Percentiles rank a stretch among this genome's conserved stretches.
These are phyloP conservation scores for Eubucco bourcierii DNA, from an alignment of 2,113 vertebrate genomes.

Conservation along the genomic window DNA sequence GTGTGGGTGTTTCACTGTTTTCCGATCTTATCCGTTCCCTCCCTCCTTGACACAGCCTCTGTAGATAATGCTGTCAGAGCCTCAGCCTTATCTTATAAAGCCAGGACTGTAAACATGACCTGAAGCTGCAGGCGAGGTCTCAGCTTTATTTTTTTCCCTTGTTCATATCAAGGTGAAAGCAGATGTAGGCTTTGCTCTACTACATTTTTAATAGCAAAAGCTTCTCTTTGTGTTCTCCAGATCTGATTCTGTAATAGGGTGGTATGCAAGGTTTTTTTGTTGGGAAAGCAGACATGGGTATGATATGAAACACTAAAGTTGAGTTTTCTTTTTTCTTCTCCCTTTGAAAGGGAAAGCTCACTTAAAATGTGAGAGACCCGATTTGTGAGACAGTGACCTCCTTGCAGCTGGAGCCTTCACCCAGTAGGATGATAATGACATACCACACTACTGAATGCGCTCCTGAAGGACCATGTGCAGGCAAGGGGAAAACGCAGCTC, in stretches of 20 bases:
- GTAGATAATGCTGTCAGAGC: accelerated
- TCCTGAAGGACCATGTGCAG: accelerated
- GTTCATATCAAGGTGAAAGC: accelerated
- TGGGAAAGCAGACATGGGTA: not conserved
- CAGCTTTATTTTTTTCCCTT: not conserved
- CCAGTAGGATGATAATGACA: accelerated
- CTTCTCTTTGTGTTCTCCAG: not conserved
- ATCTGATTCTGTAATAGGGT: not conserved
- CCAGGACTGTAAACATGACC: too few species aligned
- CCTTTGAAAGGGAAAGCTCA: not conserved
- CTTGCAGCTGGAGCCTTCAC: not conserved
- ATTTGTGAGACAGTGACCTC: accelerated
- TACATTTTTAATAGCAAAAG: too few species aligned
- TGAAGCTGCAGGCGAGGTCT: not conserved
- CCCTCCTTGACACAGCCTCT: not conserved
- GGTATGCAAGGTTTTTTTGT: not conserved
- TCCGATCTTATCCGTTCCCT: accelerated
- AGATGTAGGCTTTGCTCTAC: not conserved
- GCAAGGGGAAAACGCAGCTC: not conserved
- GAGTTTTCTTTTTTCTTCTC: not conserved
- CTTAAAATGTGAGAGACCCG: not conserved
- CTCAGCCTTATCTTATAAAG: not conserved
- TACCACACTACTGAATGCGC: too few species aligned
- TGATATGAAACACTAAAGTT: accelerated
- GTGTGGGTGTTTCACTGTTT: not conserved